Evolutionary conservation across 2,113 vertebrate species (phyloP).

Genomic region (Microcebus murinus): DNA sequence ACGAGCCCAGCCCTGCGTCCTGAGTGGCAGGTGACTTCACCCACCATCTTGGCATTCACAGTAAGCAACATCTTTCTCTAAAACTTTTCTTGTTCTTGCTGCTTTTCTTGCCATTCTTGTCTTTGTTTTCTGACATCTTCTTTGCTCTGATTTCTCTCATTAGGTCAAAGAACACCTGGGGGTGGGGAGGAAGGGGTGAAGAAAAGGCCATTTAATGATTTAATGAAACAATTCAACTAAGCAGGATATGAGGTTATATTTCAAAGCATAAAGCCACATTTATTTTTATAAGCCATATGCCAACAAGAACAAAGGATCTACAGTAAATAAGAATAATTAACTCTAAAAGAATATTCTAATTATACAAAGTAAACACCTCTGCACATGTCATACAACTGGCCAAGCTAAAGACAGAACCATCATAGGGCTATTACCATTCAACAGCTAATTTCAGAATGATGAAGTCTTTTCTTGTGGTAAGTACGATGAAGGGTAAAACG

Average conservation of each 20-base stretch:
- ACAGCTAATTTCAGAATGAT: neutral
- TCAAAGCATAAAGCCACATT: slow-evolving; percentile 3
- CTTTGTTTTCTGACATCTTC: slow-evolving; percentile 98
- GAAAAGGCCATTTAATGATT: neutral
- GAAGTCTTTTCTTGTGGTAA: neutral
- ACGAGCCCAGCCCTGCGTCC: slow-evolving; percentile 75
- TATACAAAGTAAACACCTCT: neutral
- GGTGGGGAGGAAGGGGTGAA: slow-evolving; percentile 38
- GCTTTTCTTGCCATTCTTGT: slow-evolving; percentile 96
- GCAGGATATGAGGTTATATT: neutral
- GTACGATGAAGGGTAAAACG: neutral
- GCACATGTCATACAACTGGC: neutral
- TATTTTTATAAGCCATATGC: neutral
- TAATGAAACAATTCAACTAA: neutral
- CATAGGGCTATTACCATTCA: neutral
- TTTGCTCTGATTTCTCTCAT: slow-evolving; percentile 97
- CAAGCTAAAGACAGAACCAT: neutral
- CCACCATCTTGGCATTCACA: slow-evolving; percentile 85
- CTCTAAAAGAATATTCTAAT: neutral
- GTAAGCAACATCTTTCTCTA: slow-evolving; percentile 94
- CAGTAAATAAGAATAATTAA: neutral
- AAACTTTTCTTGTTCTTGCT: slow-evolving; percentile 97
- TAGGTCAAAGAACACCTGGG: slow-evolving; percentile 97
- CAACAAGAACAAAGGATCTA: slow-evolving; percentile 2
- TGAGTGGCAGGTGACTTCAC: slow-evolving; percentile 50